Conservation (phyloP, 92 coral and sea anemone species). For the Porites divaricata region DNA sequence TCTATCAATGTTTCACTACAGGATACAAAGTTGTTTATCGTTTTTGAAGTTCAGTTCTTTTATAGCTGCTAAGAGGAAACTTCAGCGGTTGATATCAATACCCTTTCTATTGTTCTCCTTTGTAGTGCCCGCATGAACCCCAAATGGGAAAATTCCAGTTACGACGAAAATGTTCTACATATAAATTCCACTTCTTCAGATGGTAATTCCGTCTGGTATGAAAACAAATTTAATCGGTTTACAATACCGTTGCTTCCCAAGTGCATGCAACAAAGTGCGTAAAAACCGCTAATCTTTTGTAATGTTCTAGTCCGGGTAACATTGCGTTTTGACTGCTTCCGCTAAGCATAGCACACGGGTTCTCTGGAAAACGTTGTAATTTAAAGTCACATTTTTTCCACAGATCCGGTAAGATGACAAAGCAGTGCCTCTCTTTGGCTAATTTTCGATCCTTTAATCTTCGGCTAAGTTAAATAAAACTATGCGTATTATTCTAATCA, state of each 20-base stretch:
- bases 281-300: neutral
- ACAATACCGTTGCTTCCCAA: neutral
- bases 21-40: constrained; percentile 1
- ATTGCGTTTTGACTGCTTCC: no score
- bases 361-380: no score
- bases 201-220: constrained; percentile 44
- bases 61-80: constrained; percentile 27
- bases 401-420: no score
- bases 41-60: constrained; percentile 1
- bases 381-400: no score
- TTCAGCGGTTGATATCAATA: constrained; percentile 15
- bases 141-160: constrained; percentile 23
- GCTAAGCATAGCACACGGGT: no score
- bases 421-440: no score
- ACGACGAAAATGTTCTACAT: constrained; percentile 48
- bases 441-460: no score
- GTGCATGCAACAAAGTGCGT: neutral
- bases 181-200: constrained; percentile 43
- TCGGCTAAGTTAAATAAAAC: no score
- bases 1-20: neutral
- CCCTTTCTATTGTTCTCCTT: constrained; percentile 12
- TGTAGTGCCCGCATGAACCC: constrained; percentile 37
- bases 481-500: no score
- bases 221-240: constrained; percentile 21
- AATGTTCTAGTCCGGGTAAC: neutral